These are phyloP conservation scores for Calycopis cecrops DNA, from an alignment of 1,140 invertebrate species.

Conservation along the genomic window DNA sequence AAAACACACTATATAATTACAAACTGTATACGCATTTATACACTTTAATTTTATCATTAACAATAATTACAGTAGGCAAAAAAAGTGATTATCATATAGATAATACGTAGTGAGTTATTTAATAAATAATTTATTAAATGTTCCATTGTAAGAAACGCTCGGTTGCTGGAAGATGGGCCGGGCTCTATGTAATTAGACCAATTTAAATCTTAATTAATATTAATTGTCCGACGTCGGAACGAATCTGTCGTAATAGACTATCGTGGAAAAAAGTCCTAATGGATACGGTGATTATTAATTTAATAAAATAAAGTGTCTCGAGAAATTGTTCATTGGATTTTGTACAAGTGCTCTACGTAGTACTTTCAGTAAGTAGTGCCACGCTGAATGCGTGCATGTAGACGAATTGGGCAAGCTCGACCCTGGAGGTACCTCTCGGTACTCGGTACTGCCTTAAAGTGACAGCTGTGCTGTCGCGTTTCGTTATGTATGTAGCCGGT, in stretches of 20 bases:
- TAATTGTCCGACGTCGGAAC: slow-evolving; percentile 69
- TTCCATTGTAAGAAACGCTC: slow-evolving; percentile 38
- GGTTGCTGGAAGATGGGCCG: slow-evolving; percentile 52
- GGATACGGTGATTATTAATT: slow-evolving; percentile 48
- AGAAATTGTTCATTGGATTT: slow-evolving; percentile 25
- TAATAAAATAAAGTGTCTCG: slow-evolving; percentile 38
- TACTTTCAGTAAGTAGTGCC: no score
- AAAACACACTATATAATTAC: no score
- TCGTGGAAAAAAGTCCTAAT: slow-evolving; percentile 52
- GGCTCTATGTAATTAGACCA: slow-evolving; percentile 72
- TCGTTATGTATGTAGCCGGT: no score
- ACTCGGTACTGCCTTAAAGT: no score
- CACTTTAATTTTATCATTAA: no score
- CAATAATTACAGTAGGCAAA: neutral
- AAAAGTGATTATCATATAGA: slow-evolving; percentile 5
- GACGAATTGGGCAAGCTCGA: no score
- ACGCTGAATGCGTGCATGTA: no score
- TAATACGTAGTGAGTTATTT: slow-evolving; percentile 11
- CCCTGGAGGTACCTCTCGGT: no score
- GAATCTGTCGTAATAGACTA: slow-evolving; percentile 64
- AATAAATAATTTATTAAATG: slow-evolving; percentile 17
- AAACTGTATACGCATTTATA: no score
- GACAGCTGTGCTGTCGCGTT: no score
- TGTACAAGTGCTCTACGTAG: neutral
- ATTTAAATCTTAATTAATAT: slow-evolving; percentile 74